These are phyloP conservation scores for Myrmophylax atrothorax DNA, from an alignment of 2,113 vertebrate genomes.

Conservation along the genomic window DNA sequence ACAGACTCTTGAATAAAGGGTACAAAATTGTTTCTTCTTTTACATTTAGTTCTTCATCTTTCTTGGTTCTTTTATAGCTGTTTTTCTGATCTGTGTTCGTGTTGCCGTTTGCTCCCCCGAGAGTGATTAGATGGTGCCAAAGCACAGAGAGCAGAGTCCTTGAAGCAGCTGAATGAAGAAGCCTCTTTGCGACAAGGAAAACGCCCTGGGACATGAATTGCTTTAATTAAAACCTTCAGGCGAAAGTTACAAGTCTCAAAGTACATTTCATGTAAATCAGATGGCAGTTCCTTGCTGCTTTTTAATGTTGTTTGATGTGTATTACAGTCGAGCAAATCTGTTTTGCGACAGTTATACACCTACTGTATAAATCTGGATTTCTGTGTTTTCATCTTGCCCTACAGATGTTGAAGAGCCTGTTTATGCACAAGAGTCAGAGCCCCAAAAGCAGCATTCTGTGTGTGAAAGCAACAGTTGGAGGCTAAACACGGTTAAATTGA, in stretches of 20 bases:
- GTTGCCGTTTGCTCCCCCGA: neutral
- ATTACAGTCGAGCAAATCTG: neutral
- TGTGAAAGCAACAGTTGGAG: neutral
- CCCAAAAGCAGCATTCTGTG: neutral
- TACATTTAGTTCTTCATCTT: neutral
- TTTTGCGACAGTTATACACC: neutral
- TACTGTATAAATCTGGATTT: neutral
- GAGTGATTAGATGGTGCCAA: slow-evolving; percentile 16
- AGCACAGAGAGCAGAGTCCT: neutral
- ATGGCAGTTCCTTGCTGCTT: neutral
- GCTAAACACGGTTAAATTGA: slow-evolving; percentile 35
- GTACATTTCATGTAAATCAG: slow-evolving; percentile 43
- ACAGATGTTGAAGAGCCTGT: neutral
- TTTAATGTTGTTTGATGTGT: slow-evolving; percentile 14
- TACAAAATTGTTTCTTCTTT: neutral
- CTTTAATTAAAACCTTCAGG: slow-evolving; percentile 52
- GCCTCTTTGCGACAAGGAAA: neutral
- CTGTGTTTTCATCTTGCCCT: neutral
- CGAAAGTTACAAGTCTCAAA: slow-evolving; percentile 43
- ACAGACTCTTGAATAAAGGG: neutral
- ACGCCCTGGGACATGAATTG: slow-evolving; percentile 21
- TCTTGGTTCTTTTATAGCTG: neutral
- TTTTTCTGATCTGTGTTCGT: neutral
- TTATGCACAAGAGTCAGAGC: neutral
- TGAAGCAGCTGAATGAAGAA: neutral